Conservation (phyloP, 2,113 vertebrate species). For the Potamarius usumacintae region DNA sequence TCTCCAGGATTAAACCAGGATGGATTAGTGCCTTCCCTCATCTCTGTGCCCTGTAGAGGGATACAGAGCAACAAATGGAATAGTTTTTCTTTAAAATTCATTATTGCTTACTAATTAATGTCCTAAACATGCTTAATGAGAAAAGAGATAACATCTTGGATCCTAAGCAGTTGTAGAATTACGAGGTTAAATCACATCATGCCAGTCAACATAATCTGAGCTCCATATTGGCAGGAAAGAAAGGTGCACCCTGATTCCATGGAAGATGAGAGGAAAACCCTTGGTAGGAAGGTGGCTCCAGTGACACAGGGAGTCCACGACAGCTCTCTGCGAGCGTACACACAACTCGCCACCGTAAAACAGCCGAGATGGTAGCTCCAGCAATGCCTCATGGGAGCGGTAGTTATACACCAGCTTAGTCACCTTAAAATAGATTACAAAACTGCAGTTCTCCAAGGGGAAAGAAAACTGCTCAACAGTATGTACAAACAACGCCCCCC, state of each 20-base stretch:
- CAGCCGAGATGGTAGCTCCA: conserved; percentile 84
- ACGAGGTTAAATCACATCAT: background rate
- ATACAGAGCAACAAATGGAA: background rate
- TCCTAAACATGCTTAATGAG: background rate
- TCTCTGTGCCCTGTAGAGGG: conserved; percentile 79
- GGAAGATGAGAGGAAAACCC: conserved; percentile 88
- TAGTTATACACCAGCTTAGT: conserved; percentile 95
- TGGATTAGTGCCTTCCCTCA: conserved; percentile 83
- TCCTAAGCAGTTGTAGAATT: background rate
- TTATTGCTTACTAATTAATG: background rate
- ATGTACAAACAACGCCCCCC: background rate
- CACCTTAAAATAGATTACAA: conserved; percentile 71
- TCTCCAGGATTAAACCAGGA: conserved; percentile 94
- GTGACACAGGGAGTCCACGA: conserved; percentile 78
- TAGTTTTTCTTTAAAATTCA: background rate
- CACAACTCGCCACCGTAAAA: conserved; percentile 87
- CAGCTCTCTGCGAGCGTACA: conserved; percentile 73
- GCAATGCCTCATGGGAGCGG: conserved; percentile 83
- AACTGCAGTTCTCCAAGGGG: no score
- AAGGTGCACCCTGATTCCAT: conserved; percentile 82
- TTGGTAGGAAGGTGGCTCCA: conserved; percentile 86
- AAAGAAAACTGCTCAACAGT: background rate
- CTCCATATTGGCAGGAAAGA: background rate
- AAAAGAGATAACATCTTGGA: background rate
- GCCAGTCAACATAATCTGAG: background rate